phyloP scores from a whole-genome alignment of 2,888 invertebrate genomes.

The Andrena minutula region DNA sequence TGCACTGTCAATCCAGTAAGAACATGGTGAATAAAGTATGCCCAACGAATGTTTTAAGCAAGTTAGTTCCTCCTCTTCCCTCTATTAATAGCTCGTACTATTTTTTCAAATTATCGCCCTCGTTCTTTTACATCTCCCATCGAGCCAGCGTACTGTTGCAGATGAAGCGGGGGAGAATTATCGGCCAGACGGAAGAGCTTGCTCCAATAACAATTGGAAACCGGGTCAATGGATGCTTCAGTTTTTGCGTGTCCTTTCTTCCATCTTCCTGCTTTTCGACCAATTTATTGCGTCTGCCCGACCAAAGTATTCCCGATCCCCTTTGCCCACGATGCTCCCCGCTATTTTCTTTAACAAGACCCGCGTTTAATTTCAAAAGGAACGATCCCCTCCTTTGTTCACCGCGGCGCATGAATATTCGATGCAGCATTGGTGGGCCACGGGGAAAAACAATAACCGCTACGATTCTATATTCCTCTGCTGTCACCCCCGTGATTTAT shows the following conservation, averaged over 20 bases:
- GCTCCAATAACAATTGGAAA: conserved; percentile 63
- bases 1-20: background rate
- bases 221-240: conserved; percentile 49
- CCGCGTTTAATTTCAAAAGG: conserved; percentile 29
- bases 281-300: conserved; percentile 32
- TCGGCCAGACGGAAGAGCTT: conserved; percentile 42
- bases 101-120: background rate
- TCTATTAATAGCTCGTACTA: background rate
- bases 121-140: conserved; percentile 1
- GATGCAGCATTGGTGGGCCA: conserved; percentile 32
- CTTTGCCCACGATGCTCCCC: background rate
- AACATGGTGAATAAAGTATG: background rate
- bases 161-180: conserved; percentile 39
- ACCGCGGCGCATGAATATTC: conserved; percentile 53
- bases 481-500: conserved; percentile 54
- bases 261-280: conserved; percentile 1
- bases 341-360: background rate
- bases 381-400: background rate
- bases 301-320: background rate
- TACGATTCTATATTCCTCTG: conserved; percentile 31
- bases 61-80: background rate
- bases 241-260: background rate
- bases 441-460: conserved; percentile 45
- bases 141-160: conserved; percentile 29
- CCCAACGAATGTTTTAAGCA: background rate